Base-by-base conservation (phyloP, 2,888 invertebrate species). In the Muschampia plurimacula region DNA sequence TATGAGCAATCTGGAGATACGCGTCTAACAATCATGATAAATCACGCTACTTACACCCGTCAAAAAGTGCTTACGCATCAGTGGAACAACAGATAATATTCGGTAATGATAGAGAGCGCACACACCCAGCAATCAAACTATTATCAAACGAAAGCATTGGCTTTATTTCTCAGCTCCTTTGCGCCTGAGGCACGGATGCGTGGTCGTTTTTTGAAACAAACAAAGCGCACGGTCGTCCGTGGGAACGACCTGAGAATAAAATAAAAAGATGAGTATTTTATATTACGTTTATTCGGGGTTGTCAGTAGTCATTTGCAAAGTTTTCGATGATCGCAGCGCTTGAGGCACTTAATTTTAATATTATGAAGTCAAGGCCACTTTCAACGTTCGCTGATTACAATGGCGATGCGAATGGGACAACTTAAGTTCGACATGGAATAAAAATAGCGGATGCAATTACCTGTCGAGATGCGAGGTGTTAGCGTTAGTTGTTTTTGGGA, bases 121-220 rank as follows among this genome's bases (percentile, higher is more conserved):
- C 78, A 80, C 78, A 75, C 82, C 86, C 83, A 79, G 86, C 86
- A 89, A 91, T 91, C 91, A 90, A 88, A 87, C 83, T 83, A 87
- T 85, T 85, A 90, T 89, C 89, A 89, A 88, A 90, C 81, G 87
- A 88, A 89, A 89, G 87, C 82, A 80, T 75, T 83, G 84, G 86
- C 85, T 87, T 81, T 81, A 81, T 82, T 82, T 78, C 79, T 80
- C 81, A 82, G 84, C 87, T 86, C 84, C 87, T 87, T 87, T 82
- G 77, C 81, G 91, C 93, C 88, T 75, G 84, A 83, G 90, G 93
- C 93, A 81, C 92, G 91, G 92, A 91, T 91, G 89, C 82, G 77
- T 73, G 72, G 73, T 74, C 66, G 75, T 79, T 77, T 78, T 74
- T 79, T 83, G 83, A 82, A 79, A 80, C 77, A 79, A 79, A 80